Percentiles rank a stretch among this genome's conserved stretches.
Evolutionary conservation across 2,888 invertebrate species (phyloP).

Genomic region (Agrenia bidenticulata): DNA sequence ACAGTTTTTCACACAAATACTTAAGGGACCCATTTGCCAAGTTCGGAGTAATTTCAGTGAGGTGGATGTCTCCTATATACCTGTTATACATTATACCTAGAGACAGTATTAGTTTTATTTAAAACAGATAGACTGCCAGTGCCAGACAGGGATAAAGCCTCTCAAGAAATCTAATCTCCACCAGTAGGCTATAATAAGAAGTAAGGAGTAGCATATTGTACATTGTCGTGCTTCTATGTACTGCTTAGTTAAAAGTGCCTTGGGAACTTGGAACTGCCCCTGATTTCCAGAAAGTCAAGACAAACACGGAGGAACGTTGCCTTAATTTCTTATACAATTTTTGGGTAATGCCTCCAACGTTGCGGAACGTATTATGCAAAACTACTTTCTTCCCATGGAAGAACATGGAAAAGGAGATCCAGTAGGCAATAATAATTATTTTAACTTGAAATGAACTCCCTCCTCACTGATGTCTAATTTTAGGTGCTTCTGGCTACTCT

Average conservation of each 20-base stretch:
- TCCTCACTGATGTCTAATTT: background rate
- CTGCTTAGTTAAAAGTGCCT: conserved; percentile 12
- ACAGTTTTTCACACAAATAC: too few species aligned
- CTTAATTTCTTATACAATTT: background rate
- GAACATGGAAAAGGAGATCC: conserved; percentile 15
- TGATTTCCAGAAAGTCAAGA: conserved; percentile 8
- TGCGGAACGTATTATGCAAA: conserved; percentile 14
- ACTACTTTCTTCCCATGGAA: conserved; percentile 7
- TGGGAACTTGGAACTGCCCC: background rate
- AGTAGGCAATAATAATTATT: conserved; percentile 22
- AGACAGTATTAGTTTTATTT: too few species aligned
- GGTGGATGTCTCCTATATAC: too few species aligned
- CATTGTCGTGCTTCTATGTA: background rate
- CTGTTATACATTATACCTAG: too few species aligned
- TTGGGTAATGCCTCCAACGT: background rate
- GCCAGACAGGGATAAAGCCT: conserved; percentile 8
- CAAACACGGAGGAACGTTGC: background rate
- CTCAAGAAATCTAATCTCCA: conserved; percentile 6
- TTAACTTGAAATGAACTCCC: conserved; percentile 14
- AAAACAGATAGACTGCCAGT: background rate
- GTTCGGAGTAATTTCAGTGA: too few species aligned
- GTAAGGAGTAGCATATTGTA: conserved; percentile 5
- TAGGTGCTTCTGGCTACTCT: background rate
- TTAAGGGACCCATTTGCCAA: too few species aligned
- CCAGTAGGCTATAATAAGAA: too few species aligned